Percentiles rank a stretch among this genome's conserved stretches.
Evolutionary conservation across 2,888 invertebrate genomes (phyloP).

Genomic region (Ceramica pisi): DNA sequence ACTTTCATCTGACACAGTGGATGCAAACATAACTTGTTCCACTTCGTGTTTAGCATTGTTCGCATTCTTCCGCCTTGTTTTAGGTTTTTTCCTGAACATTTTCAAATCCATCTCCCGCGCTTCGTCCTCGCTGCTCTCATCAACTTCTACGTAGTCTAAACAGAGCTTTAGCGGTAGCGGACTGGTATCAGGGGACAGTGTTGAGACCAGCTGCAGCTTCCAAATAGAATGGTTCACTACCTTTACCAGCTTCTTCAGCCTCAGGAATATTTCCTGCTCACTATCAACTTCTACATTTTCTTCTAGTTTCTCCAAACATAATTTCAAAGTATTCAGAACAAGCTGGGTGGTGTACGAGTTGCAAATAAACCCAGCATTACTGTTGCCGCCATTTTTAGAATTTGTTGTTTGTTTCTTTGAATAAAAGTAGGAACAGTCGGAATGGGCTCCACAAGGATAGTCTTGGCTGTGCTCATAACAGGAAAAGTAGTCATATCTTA

Average conservation of each 20-base stretch:
- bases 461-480: conserved; percentile 89
- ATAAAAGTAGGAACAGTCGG: conserved; percentile 88
- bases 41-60: conserved; percentile 81
- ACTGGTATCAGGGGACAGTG: conserved; percentile 87
- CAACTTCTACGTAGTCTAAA: conserved; percentile 86
- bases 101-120: conserved; percentile 81
- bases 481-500: conserved; percentile 92
- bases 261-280: conserved; percentile 70
- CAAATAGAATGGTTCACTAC: conserved; percentile 93
- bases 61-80: conserved; percentile 79
- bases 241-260: conserved; percentile 84
- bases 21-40: conserved; percentile 82
- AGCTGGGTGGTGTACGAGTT: conserved; percentile 91
- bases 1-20: conserved; percentile 84
- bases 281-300: conserved; percentile 75
- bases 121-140: conserved; percentile 88
- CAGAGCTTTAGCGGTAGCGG: conserved; percentile 84
- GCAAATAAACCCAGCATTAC: conserved; percentile 90
- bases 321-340: conserved; percentile 90
- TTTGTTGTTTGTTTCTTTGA: conserved; percentile 83
- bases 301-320: conserved; percentile 88
- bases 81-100: conserved; percentile 82
- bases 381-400: conserved; percentile 73
- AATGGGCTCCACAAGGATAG: conserved; percentile 84
- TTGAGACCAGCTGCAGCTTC: conserved; percentile 93